These are phyloP conservation scores for Agrotis clavis DNA, from an alignment of 2,888 invertebrate genomes.

Conservation along the genomic window DNA sequence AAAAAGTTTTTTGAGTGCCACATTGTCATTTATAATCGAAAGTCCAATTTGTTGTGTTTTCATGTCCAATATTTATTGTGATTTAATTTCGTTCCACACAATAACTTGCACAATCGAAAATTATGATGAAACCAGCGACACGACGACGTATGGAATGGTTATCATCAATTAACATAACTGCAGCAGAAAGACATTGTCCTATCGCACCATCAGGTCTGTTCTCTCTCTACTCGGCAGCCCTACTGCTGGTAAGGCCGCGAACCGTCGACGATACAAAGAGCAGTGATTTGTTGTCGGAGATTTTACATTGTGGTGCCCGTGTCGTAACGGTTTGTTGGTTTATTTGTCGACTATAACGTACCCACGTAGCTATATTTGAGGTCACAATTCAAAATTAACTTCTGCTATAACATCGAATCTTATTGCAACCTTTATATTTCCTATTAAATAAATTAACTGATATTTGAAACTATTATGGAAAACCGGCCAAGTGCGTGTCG, in stretches of 20 bases:
- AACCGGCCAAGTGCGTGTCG: too few species aligned
- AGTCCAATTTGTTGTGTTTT: constrained; percentile 3
- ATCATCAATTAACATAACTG: constrained; percentile 33
- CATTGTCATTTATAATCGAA: background rate
- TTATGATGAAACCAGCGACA: constrained; percentile 2
- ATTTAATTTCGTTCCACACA: background rate
- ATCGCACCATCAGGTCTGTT: constrained; percentile 30
- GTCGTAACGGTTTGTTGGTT: constrained; percentile 72
- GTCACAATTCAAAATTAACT: constrained; percentile 50
- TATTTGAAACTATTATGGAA: constrained; percentile 14
- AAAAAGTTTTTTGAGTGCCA: too few species aligned
- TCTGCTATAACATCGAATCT: constrained; percentile 16
- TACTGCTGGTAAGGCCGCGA: constrained; percentile 56
- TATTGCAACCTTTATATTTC: background rate
- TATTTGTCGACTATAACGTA: constrained; percentile 61
- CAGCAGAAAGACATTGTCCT: constrained; percentile 38
- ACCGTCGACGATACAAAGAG: constrained; percentile 69
- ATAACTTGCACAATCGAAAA: background rate
- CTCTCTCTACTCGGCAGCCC: constrained; percentile 56
- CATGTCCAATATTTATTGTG: constrained; percentile 1
- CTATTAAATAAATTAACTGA: constrained; percentile 22
- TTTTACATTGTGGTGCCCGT: constrained; percentile 70
- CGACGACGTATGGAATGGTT: constrained; percentile 6
- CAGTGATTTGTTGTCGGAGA: constrained; percentile 74
- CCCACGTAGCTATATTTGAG: constrained; percentile 57